Conservation (phyloP, 2,888 invertebrate species). For the Chironomus tentans region DNA sequence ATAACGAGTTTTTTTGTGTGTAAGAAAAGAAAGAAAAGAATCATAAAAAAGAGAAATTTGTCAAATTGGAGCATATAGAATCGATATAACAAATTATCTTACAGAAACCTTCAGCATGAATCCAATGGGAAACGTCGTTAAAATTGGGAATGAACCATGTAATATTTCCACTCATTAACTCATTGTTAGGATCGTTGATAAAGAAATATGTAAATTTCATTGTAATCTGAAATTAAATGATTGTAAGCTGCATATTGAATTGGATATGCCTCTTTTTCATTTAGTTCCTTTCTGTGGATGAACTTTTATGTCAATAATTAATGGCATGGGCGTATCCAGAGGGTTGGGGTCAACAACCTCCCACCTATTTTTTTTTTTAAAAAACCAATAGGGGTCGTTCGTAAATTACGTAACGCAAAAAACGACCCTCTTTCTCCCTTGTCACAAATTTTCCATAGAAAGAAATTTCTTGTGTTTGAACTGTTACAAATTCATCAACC, state of each 20-base stretch:
- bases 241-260: not conserved
- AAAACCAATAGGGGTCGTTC: too few relatives aligned
- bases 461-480: too few relatives aligned
- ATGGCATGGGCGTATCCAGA: too few relatives aligned
- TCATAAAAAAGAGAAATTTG: not conserved
- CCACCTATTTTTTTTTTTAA: too few relatives aligned
- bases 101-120: conserved; percentile 55
- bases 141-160: conserved; percentile 74
- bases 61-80: not conserved
- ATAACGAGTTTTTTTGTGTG: not conserved
- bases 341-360: too few relatives aligned
- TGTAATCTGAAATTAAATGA: conserved; percentile 54
- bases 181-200: conserved; percentile 72
- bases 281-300: not conserved
- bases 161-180: conserved; percentile 72
- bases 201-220: conserved; percentile 87
- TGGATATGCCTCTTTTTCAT: not conserved
- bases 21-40: conserved; percentile 30
- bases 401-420: too few relatives aligned
- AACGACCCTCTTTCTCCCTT: too few relatives aligned
- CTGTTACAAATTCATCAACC: too few relatives aligned
- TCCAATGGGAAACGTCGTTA: conserved; percentile 71
- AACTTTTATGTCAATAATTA: too few relatives aligned
- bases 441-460: too few relatives aligned
- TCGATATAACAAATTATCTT: conserved; percentile 21